Evolutionary conservation across 2,797 vertebrate species (phyloP), one percentile per base, ranked within the genome.

Genomic region (Meriones psammophilus): DNA sequence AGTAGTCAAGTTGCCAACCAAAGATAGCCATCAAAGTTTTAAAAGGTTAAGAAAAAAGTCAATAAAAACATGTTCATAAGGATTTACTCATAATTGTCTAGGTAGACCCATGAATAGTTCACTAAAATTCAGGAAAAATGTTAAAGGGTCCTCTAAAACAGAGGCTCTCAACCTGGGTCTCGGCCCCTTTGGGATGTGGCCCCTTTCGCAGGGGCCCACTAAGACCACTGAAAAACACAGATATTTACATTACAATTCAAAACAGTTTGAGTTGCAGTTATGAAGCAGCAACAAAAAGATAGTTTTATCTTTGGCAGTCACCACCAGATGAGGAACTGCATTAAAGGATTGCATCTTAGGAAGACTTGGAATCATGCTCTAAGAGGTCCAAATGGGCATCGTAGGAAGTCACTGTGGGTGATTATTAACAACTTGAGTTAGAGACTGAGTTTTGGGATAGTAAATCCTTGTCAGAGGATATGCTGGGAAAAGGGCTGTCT

Each of bases 51-150:
- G 77, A 18, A 90, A 50, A 62, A 94, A 30, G 84, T 24, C 15
- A 97, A 74, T 28, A 50, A 93, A 88, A 91, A 28, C 17, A 64
- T 76, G 2, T 4, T 18, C 24, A 91, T 88, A 58, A 92, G 84
- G n/a, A 2, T 77, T 90, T 77, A 60, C 24, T 90, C 6, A 68
- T 93, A 64, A 87, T 22, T 36, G 24, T 26, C 80, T 81, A 30
- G 20, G 42, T 39, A 71, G 58, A 54, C 10, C 77, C n/a, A 85
- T 26, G 7, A 10, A 77, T 1, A 84, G 33, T 26, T 80, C 42
- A 50, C 62, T 69, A 8, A 68, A 90, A 62, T 66, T 42, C 0
- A 66, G 7, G 6, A 8, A 33, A 78, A 88, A 74, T 3, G 50
- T 8, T 36, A n/a, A 90, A 76, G 36, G 2, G 89, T 91, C 18